A percentile compares a stretch with the other conserved stretches of the same genome.
Conservation (phyloP, 2,113 vertebrate genomes). For the Lontra canadensis region DNA sequence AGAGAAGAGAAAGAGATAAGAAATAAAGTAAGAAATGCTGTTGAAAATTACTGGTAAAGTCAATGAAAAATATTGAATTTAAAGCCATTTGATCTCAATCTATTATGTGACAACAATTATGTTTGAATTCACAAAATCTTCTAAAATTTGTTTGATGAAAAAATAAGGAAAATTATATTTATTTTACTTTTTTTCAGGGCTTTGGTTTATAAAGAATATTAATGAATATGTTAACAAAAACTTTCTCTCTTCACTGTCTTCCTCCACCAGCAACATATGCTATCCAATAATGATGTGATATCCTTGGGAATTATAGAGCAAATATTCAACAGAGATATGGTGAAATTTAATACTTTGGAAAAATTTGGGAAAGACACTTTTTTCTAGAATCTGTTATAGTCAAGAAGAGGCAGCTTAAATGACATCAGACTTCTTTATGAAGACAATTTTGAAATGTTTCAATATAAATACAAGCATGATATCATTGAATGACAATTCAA, state of each 20-base stretch:
- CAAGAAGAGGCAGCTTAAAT: neutral
- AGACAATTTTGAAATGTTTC: neutral
- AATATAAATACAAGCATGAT: neutral
- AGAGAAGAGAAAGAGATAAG: neutral
- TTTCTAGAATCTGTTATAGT: neutral
- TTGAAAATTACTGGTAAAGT: neutral
- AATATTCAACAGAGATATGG: neutral
- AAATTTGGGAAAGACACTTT: neutral
- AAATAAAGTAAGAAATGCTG: neutral
- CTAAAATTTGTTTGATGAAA: slow-evolving; percentile 2
- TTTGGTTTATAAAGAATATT: neutral
- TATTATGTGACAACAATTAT: neutral
- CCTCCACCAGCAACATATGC: neutral
- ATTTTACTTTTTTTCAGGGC: neutral
- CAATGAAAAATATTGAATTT: neutral
- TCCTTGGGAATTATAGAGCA: neutral
- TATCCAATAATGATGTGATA: neutral
- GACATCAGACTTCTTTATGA: neutral
- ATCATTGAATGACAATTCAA: neutral
- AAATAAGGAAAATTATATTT: neutral
- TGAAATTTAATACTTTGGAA: neutral
- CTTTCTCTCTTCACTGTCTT: neutral
- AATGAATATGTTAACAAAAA: neutral
- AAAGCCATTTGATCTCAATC: neutral
- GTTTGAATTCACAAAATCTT: neutral